Conservation (phyloP, 2,888 invertebrate species). For the Zhuqinia jingwanae region DNA sequence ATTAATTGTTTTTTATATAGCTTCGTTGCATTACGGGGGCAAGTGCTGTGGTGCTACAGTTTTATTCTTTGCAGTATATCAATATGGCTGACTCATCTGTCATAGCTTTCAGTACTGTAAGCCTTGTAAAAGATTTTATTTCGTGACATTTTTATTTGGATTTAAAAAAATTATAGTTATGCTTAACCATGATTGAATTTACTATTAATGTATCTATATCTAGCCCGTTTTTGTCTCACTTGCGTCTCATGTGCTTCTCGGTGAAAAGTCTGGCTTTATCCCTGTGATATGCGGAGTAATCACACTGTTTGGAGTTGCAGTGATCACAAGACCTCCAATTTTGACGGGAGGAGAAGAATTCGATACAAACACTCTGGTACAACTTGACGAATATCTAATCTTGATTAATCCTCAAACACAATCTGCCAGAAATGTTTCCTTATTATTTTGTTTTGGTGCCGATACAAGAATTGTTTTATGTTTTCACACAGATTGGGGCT, state of each 20-base stretch:
- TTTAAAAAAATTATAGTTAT: no score
- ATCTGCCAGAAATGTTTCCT: no score
- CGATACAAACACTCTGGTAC: conserved; percentile 73
- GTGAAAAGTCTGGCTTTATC: conserved; percentile 76
- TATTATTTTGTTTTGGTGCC: not conserved
- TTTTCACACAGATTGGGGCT: conserved; percentile 77
- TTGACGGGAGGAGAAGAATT: conserved; percentile 75
- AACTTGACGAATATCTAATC: no score
- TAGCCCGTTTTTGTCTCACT: conserved; percentile 65
- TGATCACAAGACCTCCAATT: conserved; percentile 76
- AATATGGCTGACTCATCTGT: conserved; percentile 75
- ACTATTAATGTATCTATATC: not conserved
- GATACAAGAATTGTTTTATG: not conserved
- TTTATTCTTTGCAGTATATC: conserved; percentile 75
- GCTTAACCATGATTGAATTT: no score
- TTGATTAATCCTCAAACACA: no score
- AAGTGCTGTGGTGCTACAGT: conserved; percentile 74
- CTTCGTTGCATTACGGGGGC: conserved; percentile 68
- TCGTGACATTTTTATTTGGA: no score
- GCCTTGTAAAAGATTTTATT: no score
- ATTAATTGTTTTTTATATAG: conserved; percentile 43
- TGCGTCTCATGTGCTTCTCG: conserved; percentile 70
- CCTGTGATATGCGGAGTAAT: conserved; percentile 72
- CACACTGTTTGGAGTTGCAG: conserved; percentile 73
- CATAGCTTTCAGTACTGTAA: conserved; percentile 73